phyloP scores from a whole-genome alignment of 2,888 invertebrate genomes.

The Ochropacha duplaris region DNA sequence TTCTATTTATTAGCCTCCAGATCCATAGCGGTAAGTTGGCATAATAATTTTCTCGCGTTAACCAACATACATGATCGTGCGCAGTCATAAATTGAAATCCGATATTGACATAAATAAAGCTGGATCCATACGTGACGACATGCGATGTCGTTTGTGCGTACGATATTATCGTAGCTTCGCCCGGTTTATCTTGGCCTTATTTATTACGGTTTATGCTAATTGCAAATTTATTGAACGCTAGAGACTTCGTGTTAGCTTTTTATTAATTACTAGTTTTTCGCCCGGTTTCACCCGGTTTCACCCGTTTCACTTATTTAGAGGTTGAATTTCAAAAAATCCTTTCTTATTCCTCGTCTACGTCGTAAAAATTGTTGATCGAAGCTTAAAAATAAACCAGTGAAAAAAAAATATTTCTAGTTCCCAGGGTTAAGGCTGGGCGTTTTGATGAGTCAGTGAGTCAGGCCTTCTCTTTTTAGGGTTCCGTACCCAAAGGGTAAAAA shows the following conservation, averaged over 20 bases:
- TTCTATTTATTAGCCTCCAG: conserved; percentile 2
- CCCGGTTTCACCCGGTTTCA: too few species aligned
- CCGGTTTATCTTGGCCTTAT: conserved; percentile 46
- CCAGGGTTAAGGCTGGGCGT: too few species aligned
- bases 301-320: too few species aligned
- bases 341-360: too few species aligned
- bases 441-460: too few species aligned
- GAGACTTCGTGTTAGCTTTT: conserved; percentile 15
- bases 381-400: too few species aligned
- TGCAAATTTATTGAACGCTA: conserved; percentile 40
- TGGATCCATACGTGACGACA: conserved; percentile 66
- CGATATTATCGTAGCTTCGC: conserved; percentile 45
- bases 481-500: too few species aligned
- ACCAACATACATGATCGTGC: conserved; percentile 10
- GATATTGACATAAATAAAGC: conserved; percentile 73
- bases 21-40: not conserved
- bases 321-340: too few species aligned
- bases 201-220: conserved; percentile 49
- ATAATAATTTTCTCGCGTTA: conserved; percentile 4
- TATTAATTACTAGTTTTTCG: not conserved
- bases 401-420: too few species aligned
- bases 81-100: conserved; percentile 65
- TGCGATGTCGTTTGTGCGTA: conserved; percentile 49
- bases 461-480: too few species aligned
- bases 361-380: too few species aligned